Percentiles rank a stretch among this genome's conserved stretches.
These are phyloP conservation scores for Apostichopus japonicus DNA, from an alignment of 35 echinoderm and acorn worm genomes.

Conservation along the genomic window DNA sequence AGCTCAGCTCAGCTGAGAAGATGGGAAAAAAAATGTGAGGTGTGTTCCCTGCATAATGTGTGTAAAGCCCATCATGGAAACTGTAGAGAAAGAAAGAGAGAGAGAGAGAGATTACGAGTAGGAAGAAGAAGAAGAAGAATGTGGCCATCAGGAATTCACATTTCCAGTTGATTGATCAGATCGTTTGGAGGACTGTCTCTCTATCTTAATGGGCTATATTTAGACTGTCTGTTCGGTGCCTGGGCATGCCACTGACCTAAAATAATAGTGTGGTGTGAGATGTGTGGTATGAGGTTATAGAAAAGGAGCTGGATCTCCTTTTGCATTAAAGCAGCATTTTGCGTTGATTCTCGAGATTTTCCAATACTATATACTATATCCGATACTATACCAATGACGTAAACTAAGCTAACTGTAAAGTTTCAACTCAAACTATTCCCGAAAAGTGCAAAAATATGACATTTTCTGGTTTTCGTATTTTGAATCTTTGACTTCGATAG, in stretches of 20 bases:
- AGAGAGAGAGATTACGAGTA: neutral
- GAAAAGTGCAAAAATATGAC: too few relatives aligned
- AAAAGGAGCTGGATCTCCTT: too few relatives aligned
- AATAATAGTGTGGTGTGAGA: neutral
- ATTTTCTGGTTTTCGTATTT: too few relatives aligned
- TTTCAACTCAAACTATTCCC: too few relatives aligned
- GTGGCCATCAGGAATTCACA: slow-evolving; percentile 31
- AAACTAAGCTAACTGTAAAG: too few relatives aligned
- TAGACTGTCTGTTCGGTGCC: slow-evolving; percentile 16
- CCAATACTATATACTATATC: too few relatives aligned
- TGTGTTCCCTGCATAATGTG: slow-evolving; percentile 52
- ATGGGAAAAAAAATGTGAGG: neutral
- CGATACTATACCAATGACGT: too few relatives aligned
- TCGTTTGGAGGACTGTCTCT: neutral
- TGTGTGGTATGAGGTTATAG: too few relatives aligned
- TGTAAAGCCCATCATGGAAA: slow-evolving; percentile 28
- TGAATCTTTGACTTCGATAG: too few relatives aligned
- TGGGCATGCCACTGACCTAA: slow-evolving; percentile 32
- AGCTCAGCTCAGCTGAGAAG: neutral
- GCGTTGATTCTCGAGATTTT: too few relatives aligned
- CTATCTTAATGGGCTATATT: slow-evolving; percentile 24
- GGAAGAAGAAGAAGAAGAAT: neutral
- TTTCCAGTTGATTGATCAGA: slow-evolving; percentile 4
- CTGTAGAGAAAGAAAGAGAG: neutral
- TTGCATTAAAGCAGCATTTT: too few relatives aligned